A percentile compares a stretch with the other conserved stretches of the same genome.
phyloP scores from a whole-genome alignment of 2,113 vertebrate genomes.

The Oryctolagus cuniculus region mOryCun1.1 NC_091445.1:6811001-6811500 shows the following conservation, averaged over 20 bases:
- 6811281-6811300: slow-evolving; percentile 61
- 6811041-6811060: slow-evolving; percentile 19
- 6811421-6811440: slow-evolving; percentile 66
- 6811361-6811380: slow-evolving; percentile 76
- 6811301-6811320: slow-evolving; percentile 81
- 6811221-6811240: slow-evolving; percentile 60
- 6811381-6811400: slow-evolving; percentile 80
- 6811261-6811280: neutral
- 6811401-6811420: slow-evolving; percentile 76
- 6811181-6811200: slow-evolving; percentile 77
- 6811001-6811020: neutral
- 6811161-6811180: slow-evolving; percentile 69
- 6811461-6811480: slow-evolving; percentile 82
- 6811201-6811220: slow-evolving; percentile 60
- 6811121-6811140: slow-evolving; percentile 63
- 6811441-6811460: slow-evolving; percentile 76
- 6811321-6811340: slow-evolving; percentile 81
- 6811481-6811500: slow-evolving; percentile 84
- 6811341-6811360: slow-evolving; percentile 87
- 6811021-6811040: neutral
- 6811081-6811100: slow-evolving; percentile 60
- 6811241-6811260: slow-evolving; percentile 66
- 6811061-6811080: slow-evolving; percentile 61
- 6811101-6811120: slow-evolving; percentile 71
- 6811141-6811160: slow-evolving; percentile 65